Conservation (phyloP, 2,113 vertebrate genomes). For the Anhinga rufa region DNA sequence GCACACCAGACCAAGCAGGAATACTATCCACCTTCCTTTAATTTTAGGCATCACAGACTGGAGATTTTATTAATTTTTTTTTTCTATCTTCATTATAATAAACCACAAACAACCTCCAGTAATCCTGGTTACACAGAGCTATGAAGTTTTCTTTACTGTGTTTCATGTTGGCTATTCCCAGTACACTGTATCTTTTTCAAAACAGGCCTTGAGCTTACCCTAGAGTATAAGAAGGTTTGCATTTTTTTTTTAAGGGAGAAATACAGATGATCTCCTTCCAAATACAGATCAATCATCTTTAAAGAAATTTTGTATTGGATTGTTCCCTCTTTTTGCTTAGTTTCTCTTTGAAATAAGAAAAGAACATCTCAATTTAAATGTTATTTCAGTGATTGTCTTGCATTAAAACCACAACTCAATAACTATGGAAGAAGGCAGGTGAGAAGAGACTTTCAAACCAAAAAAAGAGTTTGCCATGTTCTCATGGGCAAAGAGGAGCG, state of each 20-base stretch:
- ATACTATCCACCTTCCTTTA: not conserved
- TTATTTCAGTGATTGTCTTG: not conserved
- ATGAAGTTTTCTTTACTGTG: not conserved
- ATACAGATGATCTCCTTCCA: not conserved
- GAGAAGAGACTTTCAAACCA: not conserved
- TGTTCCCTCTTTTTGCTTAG: conserved; percentile 10
- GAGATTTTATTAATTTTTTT: not conserved
- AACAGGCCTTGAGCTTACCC: not conserved
- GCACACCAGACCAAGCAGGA: not conserved
- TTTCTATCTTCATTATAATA: not conserved
- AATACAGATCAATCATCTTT: conserved; percentile 5
- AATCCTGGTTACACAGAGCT: not conserved
- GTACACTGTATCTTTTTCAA: not conserved
- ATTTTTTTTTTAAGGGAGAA: not conserved
- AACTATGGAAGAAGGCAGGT: not conserved
- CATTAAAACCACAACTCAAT: not conserved
- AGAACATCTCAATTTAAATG: not conserved
- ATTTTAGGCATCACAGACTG: not conserved
- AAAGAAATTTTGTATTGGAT: conserved; percentile 36
- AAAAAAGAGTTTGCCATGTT: not conserved
- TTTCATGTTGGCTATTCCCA: not conserved
- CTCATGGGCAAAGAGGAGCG: not conserved
- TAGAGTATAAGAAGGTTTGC: not conserved
- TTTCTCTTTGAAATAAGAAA: conserved; percentile 20
- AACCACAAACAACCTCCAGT: not conserved